These are phyloP conservation scores for Drosophila sechellia DNA, from an alignment of 1,140 invertebrate species.

Conservation along the genomic window DNA sequence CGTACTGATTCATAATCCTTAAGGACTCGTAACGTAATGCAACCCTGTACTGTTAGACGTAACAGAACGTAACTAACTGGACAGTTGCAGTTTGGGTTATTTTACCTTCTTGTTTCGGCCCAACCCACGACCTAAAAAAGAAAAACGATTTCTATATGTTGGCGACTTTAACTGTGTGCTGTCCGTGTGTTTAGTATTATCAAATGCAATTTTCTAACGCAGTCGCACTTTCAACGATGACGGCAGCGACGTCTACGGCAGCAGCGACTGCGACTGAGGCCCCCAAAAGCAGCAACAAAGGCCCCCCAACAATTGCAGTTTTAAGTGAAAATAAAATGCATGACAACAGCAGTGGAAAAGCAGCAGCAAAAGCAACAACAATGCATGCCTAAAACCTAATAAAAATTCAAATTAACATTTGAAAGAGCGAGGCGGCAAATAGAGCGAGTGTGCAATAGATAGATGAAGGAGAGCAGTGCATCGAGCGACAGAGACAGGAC, in stretches of 20 bases:
- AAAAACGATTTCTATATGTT: slow-evolving; percentile 57
- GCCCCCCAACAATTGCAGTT: slow-evolving; percentile 73
- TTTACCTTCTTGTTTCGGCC: slow-evolving; percentile 23
- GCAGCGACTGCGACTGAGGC: slow-evolving; percentile 30
- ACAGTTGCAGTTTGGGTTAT: slow-evolving; percentile 21
- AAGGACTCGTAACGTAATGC: slow-evolving; percentile 4
- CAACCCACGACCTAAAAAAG: slow-evolving; percentile 73
- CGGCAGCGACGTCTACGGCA: slow-evolving; percentile 35
- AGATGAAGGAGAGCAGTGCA: slow-evolving; percentile 17
- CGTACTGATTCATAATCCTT: no score
- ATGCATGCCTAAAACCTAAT: slow-evolving; percentile 83
- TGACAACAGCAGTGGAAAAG: slow-evolving; percentile 45
- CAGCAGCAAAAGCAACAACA: slow-evolving; percentile 41
- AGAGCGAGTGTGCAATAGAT: slow-evolving; percentile 11
- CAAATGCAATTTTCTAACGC: slow-evolving; percentile 83
- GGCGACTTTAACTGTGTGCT: slow-evolving; percentile 19
- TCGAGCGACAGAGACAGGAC: slow-evolving; percentile 3
- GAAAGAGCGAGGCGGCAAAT: slow-evolving; percentile 64
- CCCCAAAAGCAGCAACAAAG: slow-evolving; percentile 28
- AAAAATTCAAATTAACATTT: slow-evolving; percentile 84
- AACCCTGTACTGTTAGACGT: slow-evolving; percentile 3
- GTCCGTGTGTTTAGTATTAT: slow-evolving; percentile 65
- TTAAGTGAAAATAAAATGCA: slow-evolving; percentile 82
- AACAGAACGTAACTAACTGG: slow-evolving; percentile 13
- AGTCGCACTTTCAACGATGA: slow-evolving; percentile 81